phyloP scores from a whole-genome alignment of 2,797 vertebrate species.

The Danio kyathit region DNA sequence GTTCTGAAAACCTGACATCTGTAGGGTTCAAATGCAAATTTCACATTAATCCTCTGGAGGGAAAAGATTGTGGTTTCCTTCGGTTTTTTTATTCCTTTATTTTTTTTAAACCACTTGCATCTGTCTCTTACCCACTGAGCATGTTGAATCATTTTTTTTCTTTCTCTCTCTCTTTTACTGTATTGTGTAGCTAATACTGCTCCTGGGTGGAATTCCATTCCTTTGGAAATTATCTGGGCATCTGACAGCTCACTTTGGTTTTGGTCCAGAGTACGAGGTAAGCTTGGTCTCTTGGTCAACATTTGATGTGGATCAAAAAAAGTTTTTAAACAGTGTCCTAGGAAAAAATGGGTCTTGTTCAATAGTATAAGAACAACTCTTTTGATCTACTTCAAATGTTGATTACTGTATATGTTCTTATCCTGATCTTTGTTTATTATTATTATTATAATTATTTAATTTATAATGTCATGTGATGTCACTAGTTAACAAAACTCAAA shows the following conservation, averaged over 20 bases:
- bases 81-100: neutral
- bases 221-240: conserved; percentile 89
- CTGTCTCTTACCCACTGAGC: neutral
- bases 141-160: neutral
- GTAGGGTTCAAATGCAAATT: conserved; percentile 9
- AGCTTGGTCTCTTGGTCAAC: conserved; percentile 9
- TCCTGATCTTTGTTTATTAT: too few species aligned
- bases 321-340: too few species aligned
- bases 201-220: conserved; percentile 95
- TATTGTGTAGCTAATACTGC: conserved; percentile 87
- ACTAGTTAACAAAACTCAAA: too few species aligned
- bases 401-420: neutral
- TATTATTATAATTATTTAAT: too few species aligned
- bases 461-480: too few species aligned
- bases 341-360: too few species aligned
- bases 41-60: neutral
- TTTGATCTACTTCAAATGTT: too few species aligned
- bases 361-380: too few species aligned
- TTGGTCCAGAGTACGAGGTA: conserved; percentile 90
- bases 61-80: neutral
- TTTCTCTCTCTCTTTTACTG: neutral
- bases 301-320: too few species aligned
- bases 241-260: conserved; percentile 83
- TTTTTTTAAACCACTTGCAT: neutral
- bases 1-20: neutral